Conservation (phyloP, 1,140 invertebrate genomes). For the Tribolium madens region DNA sequence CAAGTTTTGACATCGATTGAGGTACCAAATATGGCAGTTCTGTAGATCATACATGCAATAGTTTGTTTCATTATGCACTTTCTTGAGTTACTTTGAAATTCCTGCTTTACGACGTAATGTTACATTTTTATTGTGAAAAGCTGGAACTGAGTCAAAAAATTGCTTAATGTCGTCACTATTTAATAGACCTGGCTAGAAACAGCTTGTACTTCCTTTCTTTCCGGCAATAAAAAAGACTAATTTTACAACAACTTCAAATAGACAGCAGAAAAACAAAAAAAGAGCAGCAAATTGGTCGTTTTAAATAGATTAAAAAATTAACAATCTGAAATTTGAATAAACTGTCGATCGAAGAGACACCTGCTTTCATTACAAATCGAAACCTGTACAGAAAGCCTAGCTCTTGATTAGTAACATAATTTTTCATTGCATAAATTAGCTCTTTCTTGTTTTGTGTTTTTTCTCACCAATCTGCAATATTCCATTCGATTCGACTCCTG, state of each 20-base stretch:
- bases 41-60: background rate
- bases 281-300: too few relatives aligned
- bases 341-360: too few relatives aligned
- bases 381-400: too few relatives aligned
- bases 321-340: too few relatives aligned
- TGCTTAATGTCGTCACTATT: background rate
- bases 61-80: background rate
- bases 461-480: background rate
- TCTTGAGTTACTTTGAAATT: background rate
- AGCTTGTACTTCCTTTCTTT: background rate
- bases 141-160: background rate
- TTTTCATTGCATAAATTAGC: background rate
- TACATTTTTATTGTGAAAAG: background rate
- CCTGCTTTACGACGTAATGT: background rate
- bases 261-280: background rate
- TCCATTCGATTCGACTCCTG: slow-evolving; percentile 17
- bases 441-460: slow-evolving; percentile 2
- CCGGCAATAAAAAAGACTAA: background rate
- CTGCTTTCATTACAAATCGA: too few relatives aligned
- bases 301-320: too few relatives aligned
- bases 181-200: background rate
- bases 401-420: background rate
- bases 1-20: background rate
- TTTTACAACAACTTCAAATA: background rate
- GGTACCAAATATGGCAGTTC: background rate